Evolutionary conservation across 2,113 vertebrate genomes (phyloP).

Genomic region (Puntigrus tetrazona): DNA sequence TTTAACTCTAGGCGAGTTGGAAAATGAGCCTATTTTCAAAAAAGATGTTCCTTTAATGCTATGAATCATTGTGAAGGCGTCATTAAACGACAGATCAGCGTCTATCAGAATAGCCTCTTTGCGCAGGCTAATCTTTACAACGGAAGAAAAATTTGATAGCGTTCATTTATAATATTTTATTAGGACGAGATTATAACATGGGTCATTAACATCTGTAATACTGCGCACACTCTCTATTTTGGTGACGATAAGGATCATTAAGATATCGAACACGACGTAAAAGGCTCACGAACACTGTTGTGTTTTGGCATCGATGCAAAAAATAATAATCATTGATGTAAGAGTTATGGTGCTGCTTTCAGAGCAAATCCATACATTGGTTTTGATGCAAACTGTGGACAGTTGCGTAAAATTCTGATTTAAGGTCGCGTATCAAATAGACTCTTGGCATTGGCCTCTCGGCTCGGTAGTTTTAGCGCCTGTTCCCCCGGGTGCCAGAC

Average conservation of each 20-base stretch:
- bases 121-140: constrained; percentile 10
- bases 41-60: no score
- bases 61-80: background rate
- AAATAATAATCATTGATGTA: no score
- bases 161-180: constrained; percentile 22
- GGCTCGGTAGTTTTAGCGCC: constrained; percentile 22
- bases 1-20: no score
- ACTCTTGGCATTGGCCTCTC: background rate
- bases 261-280: background rate
- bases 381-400: background rate
- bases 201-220: constrained; percentile 20
- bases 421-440: constrained; percentile 11
- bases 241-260: background rate
- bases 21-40: no score
- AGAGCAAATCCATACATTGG: background rate
- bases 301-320: background rate
- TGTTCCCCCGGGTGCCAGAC: constrained; percentile 14
- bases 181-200: background rate
- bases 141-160: background rate
- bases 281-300: background rate
- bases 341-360: no score
- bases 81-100: background rate
- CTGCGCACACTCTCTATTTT: background rate
- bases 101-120: background rate
- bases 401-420: background rate